phyloP scores from a whole-genome alignment of 2,113 vertebrate species.

The Orthonyx spaldingii region DNA sequence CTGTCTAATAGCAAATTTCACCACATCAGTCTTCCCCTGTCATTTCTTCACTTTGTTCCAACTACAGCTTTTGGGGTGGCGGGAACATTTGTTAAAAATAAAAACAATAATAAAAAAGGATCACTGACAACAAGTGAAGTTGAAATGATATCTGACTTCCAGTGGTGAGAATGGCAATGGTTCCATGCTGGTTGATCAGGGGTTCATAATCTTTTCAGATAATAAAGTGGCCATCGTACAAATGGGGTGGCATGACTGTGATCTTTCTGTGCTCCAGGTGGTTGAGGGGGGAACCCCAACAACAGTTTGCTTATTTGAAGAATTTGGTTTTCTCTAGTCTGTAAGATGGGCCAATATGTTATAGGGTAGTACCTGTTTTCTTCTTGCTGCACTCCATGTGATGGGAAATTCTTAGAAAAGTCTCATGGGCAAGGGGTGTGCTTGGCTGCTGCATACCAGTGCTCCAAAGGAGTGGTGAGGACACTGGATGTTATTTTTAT shows the following conservation, averaged over 20 bases:
- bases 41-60: background rate
- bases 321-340: background rate
- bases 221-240: accelerated
- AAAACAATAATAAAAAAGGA: background rate
- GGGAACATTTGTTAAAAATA: background rate
- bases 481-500: background rate
- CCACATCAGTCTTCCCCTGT: accelerated
- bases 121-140: background rate
- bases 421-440: background rate
- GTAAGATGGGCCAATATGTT: background rate
- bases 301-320: background rate
- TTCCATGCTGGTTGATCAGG: background rate
- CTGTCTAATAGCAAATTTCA: background rate
- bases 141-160: background rate
- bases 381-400: background rate
- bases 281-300: background rate
- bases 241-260: background rate
- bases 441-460: background rate
- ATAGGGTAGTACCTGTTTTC: background rate
- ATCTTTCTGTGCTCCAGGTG: background rate
- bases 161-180: background rate
- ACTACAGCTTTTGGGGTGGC: background rate
- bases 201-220: background rate
- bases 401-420: background rate
- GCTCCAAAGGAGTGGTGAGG: background rate